phyloP scores from a whole-genome alignment of 2,888 invertebrate species.

The Epinotia demarniana region DNA sequence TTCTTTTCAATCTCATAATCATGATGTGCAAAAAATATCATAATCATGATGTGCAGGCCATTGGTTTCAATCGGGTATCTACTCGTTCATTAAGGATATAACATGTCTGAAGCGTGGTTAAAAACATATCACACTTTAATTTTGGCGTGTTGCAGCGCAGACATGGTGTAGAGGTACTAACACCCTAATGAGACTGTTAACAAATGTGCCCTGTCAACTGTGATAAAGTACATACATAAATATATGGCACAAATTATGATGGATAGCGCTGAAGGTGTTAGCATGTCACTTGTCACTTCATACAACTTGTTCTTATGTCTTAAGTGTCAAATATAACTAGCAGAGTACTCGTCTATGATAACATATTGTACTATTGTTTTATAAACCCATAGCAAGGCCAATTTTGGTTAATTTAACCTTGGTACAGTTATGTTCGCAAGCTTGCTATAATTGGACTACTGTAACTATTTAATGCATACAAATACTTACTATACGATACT shows the following conservation, averaged over 20 bases:
- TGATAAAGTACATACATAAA: conserved; percentile 25
- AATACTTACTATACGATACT: no score
- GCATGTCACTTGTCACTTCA: conserved; percentile 6
- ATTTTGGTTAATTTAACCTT: conserved; percentile 24
- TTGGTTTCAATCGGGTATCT: no score
- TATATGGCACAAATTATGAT: conserved; percentile 39
- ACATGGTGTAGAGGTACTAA: not conserved
- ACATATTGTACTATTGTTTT: conserved; percentile 15
- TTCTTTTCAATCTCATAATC: no score
- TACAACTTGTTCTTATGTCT: conserved; percentile 11
- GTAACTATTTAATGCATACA: not conserved
- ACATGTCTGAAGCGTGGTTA: not conserved
- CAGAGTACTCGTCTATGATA: not conserved
- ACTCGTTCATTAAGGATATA: not conserved
- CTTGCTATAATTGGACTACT: not conserved
- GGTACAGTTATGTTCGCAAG: conserved; percentile 22
- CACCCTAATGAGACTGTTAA: conserved; percentile 30
- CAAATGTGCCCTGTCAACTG: conserved; percentile 33
- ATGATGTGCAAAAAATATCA: no score
- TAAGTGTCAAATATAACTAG: conserved; percentile 11
- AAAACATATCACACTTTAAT: not conserved
- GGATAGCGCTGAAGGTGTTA: conserved; percentile 30
- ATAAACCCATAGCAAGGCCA: conserved; percentile 8
- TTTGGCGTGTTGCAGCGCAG: not conserved
- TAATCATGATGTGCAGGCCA: no score